These are phyloP conservation scores for Magallana gigas DNA, from an alignment of 1,140 invertebrate species.

Conservation along the genomic window DNA sequence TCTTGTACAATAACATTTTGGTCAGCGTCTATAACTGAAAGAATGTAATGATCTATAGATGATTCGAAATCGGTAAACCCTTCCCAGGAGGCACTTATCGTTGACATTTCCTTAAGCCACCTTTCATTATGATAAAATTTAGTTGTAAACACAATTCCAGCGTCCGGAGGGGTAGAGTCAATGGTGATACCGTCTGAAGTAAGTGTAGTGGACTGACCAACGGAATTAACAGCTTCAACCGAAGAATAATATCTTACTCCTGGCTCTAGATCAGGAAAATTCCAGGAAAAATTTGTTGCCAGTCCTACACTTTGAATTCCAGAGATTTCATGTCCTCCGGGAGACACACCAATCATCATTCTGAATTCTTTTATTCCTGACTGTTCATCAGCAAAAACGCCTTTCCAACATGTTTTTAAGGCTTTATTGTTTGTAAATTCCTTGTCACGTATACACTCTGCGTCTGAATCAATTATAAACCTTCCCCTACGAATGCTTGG, in stretches of 20 bases:
- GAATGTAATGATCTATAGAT: constrained; percentile 51
- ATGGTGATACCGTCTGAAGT: constrained; percentile 54
- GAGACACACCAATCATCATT: constrained; percentile 58
- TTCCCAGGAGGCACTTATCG: constrained; percentile 57
- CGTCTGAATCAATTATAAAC: constrained; percentile 53
- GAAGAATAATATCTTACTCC: constrained; percentile 51
- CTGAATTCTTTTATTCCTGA: constrained; percentile 52
- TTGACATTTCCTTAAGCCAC: constrained; percentile 36
- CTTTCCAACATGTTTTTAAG: constrained; percentile 60
- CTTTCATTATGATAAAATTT: constrained; percentile 23
- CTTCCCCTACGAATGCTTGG: constrained; percentile 56
- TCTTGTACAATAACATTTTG: not conserved
- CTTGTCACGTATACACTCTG: constrained; percentile 55
- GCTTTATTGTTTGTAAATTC: constrained; percentile 55
- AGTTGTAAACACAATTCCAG: constrained; percentile 51
- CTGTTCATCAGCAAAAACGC: constrained; percentile 62
- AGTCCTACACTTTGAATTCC: not conserved
- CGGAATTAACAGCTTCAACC: constrained; percentile 41
- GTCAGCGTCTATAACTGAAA: constrained; percentile 43
- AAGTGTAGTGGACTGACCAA: constrained; percentile 37
- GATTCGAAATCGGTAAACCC: constrained; percentile 63
- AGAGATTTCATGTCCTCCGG: constrained; percentile 21
- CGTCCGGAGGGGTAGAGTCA: constrained; percentile 38
- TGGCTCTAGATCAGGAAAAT: constrained; percentile 12
- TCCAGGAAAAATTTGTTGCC: not conserved